Percentiles rank a stretch among this genome's conserved stretches.
These are phyloP conservation scores for Phalacrocorax aristotelis DNA, from an alignment of 2,113 vertebrate species.

Conservation along the genomic window DNA sequence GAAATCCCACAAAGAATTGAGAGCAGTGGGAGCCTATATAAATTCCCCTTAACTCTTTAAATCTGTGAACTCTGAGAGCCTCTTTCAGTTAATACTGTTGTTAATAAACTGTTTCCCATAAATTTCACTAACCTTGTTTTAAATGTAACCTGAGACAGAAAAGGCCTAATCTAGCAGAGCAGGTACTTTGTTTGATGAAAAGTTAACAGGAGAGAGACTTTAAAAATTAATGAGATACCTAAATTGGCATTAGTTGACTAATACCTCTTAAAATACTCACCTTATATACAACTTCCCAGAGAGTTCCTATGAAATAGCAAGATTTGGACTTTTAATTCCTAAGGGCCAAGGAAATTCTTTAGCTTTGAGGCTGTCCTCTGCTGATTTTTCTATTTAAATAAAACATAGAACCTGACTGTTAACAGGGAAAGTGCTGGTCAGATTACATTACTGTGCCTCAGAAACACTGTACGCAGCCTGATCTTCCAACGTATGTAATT, in stretches of 20 bases:
- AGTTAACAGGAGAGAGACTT: not conserved
- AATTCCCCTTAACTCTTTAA: not conserved
- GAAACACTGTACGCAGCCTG: not conserved
- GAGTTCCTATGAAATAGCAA: not conserved
- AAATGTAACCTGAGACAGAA: not conserved
- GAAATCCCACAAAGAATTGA: not conserved
- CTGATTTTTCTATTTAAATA: not conserved
- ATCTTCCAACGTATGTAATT: not conserved
- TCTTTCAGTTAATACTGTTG: not conserved
- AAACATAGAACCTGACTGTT: not conserved
- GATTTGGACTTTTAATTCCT: not conserved
- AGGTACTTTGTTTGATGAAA: not conserved
- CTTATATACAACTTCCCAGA: not conserved
- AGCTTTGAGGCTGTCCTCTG: not conserved
- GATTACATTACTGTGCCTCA: not conserved
- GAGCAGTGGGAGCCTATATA: not conserved
- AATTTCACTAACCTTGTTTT: not conserved
- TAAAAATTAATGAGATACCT: not conserved
- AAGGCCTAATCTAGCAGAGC: not conserved
- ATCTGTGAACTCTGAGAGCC: not conserved
- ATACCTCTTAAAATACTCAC: conserved; percentile 4
- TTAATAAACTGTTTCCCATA: not conserved
- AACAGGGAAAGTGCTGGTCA: not conserved
- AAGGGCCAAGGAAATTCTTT: not conserved
- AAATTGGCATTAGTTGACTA: not conserved